Evolutionary conservation across 1,140 invertebrate species (phyloP), one percentile per base, ranked within the genome.

Genomic region (Heterodera carotae): DNA sequence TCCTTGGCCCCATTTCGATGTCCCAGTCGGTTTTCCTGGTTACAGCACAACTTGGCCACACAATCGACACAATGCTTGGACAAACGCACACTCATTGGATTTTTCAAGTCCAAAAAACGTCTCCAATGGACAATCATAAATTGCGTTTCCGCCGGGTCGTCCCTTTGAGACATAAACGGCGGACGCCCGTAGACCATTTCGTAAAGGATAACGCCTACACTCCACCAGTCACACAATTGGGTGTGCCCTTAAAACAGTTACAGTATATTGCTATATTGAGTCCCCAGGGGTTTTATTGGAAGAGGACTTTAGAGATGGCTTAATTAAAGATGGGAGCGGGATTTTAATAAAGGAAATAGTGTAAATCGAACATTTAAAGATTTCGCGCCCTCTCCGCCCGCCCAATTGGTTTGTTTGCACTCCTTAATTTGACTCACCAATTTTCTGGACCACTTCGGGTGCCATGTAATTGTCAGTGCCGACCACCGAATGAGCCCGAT

Each of bases 191-290:
- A 94, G 67, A 99, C 89, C 97, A 99, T 99, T 89, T 99, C 97
- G 88, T 97, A 99, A 15, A 99, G 89, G 84, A 99, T 99, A 12
- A 99, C 96, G 43, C 95, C 95, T 27, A 99, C 96, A 86, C 94
- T 97, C 97, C 97, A 99, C 95, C 97, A 99, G 90, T 99, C 97
- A 89, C 97, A 99, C 7, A 96, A 90, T 87, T 97, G 94, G 5
- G 95, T 97, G 87, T 99, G 98, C 29, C 96, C 96, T 90, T n/a
- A n/a, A n/a, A n/a, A n/a, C n/a, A n/a, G n/a, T n/a, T n/a, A n/a
- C n/a, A n/a, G n/a, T n/a, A n/a, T n/a, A n/a, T n/a, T n/a, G n/a
- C n/a, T n/a, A n/a, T n/a, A n/a, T n/a, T n/a, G n/a, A n/a, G n/a
- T n/a, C n/a, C n/a, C n/a, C n/a, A n/a, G n/a, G n/a, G n/a, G n/a